Percentiles rank a stretch among this genome's conserved stretches.
These are phyloP conservation scores for Karalla daura DNA, from an alignment of 2,797 vertebrate species.

Conservation along the genomic window DNA sequence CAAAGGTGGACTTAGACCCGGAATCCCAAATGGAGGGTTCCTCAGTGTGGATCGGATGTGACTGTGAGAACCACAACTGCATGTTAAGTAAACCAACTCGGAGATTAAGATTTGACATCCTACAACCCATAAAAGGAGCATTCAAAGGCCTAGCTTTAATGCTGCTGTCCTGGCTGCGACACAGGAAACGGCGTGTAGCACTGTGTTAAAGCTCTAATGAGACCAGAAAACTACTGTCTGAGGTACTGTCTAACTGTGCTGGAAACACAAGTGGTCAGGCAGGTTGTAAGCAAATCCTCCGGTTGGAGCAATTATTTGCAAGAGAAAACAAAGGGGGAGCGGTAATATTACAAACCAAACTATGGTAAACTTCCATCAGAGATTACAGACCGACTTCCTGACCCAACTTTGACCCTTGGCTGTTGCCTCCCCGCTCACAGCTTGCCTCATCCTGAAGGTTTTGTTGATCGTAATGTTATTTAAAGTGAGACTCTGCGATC, in stretches of 20 bases:
- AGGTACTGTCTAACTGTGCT: neutral
- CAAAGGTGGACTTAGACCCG: constrained; percentile 57
- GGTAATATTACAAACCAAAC: neutral
- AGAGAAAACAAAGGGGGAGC: neutral
- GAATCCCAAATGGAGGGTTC: constrained; percentile 67
- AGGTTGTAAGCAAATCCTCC: neutral
- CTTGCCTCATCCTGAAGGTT: no score
- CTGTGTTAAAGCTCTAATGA: neutral
- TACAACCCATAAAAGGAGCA: constrained; percentile 23
- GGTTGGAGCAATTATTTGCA: neutral
- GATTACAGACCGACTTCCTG: neutral
- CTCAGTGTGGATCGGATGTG: constrained; percentile 58
- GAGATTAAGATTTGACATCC: constrained; percentile 50
- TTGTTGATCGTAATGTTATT: no score
- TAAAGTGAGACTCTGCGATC: no score
- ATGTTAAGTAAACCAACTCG: constrained; percentile 46
- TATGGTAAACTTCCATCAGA: neutral
- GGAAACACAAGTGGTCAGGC: neutral
- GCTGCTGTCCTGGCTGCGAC: neutral
- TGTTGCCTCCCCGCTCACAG: neutral
- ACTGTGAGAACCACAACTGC: constrained; percentile 60
- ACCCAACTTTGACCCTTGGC: neutral
- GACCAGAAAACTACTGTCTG: neutral
- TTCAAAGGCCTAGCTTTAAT: neutral
- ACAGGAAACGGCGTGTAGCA: neutral